Evolutionary conservation across 2,113 vertebrate genomes (phyloP), one percentile per base, ranked within the genome.

Genomic region (Orthonyx spaldingii): DNA sequence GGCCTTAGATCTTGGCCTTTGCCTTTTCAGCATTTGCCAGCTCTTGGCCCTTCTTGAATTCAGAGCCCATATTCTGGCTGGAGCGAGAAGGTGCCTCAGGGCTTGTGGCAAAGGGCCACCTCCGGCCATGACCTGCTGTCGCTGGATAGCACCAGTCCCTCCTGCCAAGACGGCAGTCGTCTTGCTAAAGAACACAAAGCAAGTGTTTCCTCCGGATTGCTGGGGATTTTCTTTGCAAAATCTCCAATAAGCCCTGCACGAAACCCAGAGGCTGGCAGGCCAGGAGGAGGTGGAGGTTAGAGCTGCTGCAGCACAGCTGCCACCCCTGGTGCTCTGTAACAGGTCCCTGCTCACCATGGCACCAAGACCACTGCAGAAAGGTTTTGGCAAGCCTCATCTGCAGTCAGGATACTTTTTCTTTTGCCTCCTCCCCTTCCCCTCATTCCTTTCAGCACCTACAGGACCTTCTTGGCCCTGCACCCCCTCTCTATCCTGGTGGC

Each of bases 211-310:
- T 66, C n/a, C 12, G 84, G 64, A 50, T 91, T 81, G 46, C 60
- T 71, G 47, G 66, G 78, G 74, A 64, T 90, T 93, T 90, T 81
- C 64, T 81, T 28, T 47, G 37, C 74, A 84, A 81, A 96, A 91
- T 76, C 91, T 89, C 53, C 18, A 17, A 1, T 81, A 56, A 72
- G 77, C 55, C 64, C 72, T n/a, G 35, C 63, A 39, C 57, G 32
- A 82, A 89, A 50, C 44, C 63, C 46, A 33, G 49, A 30, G 65
- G 42, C 39, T 24, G 8, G 80, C 52, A 81, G 76, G 81, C 47
- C 10, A 4, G 76, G 57, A 81, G 76, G 84, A 89, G 52, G 41
- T 55, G 39, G 61, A 78, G 53, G 55, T 30, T 52, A 71, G 85
- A 50, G 52, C 13, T 46, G 64, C 60, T 37, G 47, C 30, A 41